Percentiles rank a stretch among this genome's conserved stretches.
These are phyloP conservation scores for Morpho helenor DNA, from an alignment of 2,888 invertebrate genomes.

Conservation along the genomic window DNA sequence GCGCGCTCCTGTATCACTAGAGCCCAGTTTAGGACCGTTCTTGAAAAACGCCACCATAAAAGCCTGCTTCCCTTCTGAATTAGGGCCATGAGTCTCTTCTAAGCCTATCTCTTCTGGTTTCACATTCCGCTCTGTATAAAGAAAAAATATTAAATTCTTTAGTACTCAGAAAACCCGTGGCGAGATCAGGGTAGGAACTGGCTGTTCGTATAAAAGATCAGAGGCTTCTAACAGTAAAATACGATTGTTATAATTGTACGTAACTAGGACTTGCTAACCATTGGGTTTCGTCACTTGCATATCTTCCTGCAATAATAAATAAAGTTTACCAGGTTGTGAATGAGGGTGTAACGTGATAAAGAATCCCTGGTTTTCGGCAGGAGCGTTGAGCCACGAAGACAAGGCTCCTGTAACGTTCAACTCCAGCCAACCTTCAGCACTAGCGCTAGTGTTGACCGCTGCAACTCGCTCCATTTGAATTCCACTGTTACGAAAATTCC, in stretches of 20 bases:
- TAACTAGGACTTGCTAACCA: no score
- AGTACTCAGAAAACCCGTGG: no score
- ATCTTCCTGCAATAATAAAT: not conserved
- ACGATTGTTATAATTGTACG: no score
- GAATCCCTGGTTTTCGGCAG: conserved; percentile 90
- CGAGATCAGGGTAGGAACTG: no score
- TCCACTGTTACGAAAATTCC: conserved; percentile 66
- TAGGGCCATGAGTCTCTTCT: conserved; percentile 83
- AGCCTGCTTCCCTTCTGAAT: conserved; percentile 88
- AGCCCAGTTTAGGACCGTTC: conserved; percentile 74
- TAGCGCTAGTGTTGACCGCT: conserved; percentile 86
- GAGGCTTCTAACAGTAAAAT: no score
- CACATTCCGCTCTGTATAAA: conserved; percentile 83
- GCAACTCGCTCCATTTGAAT: conserved; percentile 87
- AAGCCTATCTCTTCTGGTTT: conserved; percentile 92
- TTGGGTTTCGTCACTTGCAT: no score
- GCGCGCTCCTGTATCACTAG: conserved; percentile 77
- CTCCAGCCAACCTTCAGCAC: conserved; percentile 91
- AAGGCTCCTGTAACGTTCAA: conserved; percentile 90
- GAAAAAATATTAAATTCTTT: not conserved
- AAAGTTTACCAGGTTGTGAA: conserved; percentile 80
- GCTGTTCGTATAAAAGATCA: no score
- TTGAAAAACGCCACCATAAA: conserved; percentile 95
- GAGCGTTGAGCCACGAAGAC: conserved; percentile 87
- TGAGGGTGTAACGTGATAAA: conserved; percentile 88